Conservation (phyloP, 2,888 invertebrate genomes). For the Glyphotaelius pellucidus region DNA sequence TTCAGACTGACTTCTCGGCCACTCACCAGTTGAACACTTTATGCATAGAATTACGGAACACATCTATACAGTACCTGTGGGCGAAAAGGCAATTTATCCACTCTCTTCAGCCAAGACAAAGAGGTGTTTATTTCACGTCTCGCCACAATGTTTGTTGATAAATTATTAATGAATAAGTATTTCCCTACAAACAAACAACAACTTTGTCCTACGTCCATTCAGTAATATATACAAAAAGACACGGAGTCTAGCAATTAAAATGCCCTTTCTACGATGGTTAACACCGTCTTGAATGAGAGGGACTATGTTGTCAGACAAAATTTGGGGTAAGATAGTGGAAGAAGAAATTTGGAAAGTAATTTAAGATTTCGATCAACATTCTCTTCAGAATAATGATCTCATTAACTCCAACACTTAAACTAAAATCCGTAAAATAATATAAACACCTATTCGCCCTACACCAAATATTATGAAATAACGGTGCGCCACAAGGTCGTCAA, state of each 20-base stretch:
- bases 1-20: background rate
- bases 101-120: background rate
- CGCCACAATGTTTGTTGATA: background rate
- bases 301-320: background rate
- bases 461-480: background rate
- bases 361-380: background rate
- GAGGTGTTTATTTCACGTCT: conserved; percentile 9
- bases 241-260: background rate
- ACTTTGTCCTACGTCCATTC: background rate
- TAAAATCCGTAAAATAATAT: background rate
- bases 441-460: too few relatives aligned
- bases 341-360: background rate
- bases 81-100: background rate
- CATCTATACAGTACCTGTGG: background rate
- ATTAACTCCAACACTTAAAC: background rate
- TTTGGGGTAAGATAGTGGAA: background rate
- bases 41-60: background rate
- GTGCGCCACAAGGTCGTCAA: background rate
- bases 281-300: background rate
- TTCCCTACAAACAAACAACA: background rate
- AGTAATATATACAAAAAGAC: background rate
- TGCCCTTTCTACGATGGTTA: background rate
- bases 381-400: background rate
- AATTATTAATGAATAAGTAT: background rate
- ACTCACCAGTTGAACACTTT: background rate